phyloP scores from a whole-genome alignment of 2,797 vertebrate genomes.

The Pogoniulus pusillus region DNA sequence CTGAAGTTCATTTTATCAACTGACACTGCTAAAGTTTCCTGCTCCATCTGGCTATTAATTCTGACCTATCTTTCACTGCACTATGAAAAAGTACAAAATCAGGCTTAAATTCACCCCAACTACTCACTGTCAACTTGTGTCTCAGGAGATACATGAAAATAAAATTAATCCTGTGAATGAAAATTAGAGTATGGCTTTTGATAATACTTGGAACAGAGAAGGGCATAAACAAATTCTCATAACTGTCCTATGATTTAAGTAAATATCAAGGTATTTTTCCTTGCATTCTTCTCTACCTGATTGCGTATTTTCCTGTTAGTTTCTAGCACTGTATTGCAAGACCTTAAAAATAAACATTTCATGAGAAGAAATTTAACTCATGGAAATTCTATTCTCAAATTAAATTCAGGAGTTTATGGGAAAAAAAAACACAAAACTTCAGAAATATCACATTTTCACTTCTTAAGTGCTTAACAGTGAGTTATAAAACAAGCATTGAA shows the following conservation, averaged over 20 bases:
- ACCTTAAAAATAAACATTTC: not conserved
- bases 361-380: not conserved
- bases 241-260: not conserved
- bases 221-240: not conserved
- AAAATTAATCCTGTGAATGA: not conserved
- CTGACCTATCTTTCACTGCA: not conserved
- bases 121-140: not conserved
- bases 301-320: not conserved
- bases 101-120: not conserved
- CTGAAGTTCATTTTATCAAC: not conserved
- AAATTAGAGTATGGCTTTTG: not conserved
- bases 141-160: not conserved
- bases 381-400: not conserved
- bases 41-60: not conserved
- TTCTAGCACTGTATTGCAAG: not conserved
- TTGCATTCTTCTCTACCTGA: not conserved
- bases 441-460: not conserved
- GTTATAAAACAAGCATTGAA: not conserved
- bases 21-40: not conserved
- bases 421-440: not conserved
- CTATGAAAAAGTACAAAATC: not conserved
- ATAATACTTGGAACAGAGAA: not conserved
- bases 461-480: not conserved
- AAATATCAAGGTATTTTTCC: not conserved
- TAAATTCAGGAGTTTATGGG: not conserved